These are phyloP conservation scores for Siphonodentalium dalli DNA, from an alignment of 2,888 invertebrate species.

Conservation along the genomic window DNA sequence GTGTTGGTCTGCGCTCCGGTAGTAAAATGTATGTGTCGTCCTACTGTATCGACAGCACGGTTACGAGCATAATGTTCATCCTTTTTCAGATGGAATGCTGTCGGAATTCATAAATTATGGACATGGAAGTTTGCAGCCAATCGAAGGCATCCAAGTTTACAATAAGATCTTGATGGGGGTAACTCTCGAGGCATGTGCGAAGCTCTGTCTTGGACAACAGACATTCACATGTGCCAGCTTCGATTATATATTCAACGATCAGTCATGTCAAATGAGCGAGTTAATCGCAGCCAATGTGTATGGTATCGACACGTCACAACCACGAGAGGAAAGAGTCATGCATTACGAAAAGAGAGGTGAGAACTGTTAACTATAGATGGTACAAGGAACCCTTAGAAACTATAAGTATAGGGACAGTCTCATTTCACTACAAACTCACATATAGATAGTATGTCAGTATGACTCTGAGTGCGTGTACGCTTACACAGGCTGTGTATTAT, in stretches of 20 bases:
- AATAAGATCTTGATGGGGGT: conserved; percentile 51
- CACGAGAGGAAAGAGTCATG: conserved; percentile 42
- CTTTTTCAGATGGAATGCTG: conserved; percentile 49
- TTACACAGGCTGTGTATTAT: too few species aligned
- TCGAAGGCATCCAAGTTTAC: conserved; percentile 53
- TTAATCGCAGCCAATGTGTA: conserved; percentile 55
- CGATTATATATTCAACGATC: conserved; percentile 52
- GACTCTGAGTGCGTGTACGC: too few species aligned
- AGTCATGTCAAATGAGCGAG: conserved; percentile 56
- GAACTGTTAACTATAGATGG: too few species aligned
- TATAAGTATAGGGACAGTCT: too few species aligned
- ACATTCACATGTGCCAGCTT: conserved; percentile 56
- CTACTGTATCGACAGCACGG: background rate
- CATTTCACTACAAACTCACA: too few species aligned
- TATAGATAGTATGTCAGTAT: too few species aligned
- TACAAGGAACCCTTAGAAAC: too few species aligned
- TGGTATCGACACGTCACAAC: conserved; percentile 43
- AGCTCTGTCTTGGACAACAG: conserved; percentile 53
- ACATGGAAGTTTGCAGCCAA: conserved; percentile 45
- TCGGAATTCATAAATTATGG: conserved; percentile 58
- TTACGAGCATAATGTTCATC: background rate
- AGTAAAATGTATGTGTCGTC: background rate
- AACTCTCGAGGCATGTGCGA: conserved; percentile 55
- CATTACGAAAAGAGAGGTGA: conserved; percentile 60
- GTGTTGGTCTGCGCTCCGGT: background rate